Percentiles rank a stretch among this genome's conserved stretches.
Conservation (phyloP, 2,797 vertebrate species). For the Crossoptilon crossoptilon region DNA sequence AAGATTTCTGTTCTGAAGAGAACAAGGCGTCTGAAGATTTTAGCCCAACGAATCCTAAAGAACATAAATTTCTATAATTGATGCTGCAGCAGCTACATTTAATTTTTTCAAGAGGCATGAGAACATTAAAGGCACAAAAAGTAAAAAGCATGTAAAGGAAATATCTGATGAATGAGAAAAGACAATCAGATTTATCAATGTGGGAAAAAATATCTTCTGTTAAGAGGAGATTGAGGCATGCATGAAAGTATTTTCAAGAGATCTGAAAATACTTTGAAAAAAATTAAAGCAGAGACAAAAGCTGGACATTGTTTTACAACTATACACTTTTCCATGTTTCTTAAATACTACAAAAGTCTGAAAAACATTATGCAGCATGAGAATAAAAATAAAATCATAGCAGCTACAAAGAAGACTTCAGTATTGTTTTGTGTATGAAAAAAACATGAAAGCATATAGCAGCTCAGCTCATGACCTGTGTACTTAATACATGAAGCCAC, state of each 20-base stretch:
- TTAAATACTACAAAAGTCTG: conserved; percentile 5
- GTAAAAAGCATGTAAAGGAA: not conserved
- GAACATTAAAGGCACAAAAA: not conserved
- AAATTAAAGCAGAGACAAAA: conserved; percentile 3
- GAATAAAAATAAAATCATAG: not conserved
- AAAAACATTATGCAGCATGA: not conserved
- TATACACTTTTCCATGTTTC: not conserved
- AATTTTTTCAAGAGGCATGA: not conserved
- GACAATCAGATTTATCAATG: not conserved
- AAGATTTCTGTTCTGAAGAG: not conserved
- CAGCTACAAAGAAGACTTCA: not conserved
- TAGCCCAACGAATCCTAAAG: not conserved
- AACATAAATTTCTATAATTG: not conserved
- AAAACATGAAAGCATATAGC: not conserved
- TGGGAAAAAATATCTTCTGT: not conserved
- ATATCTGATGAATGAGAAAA: not conserved
- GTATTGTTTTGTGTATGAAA: not conserved
- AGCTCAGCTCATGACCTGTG: not conserved
- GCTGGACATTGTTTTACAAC: not conserved
- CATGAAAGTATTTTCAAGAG: conserved; percentile 22
- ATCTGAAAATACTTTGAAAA: conserved; percentile 20
- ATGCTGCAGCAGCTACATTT: not conserved
- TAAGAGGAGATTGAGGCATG: not conserved
- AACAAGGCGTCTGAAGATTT: not conserved
- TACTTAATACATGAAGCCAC: not conserved